phyloP scores from a whole-genome alignment of 2,888 invertebrate species.

The Eucera pruinosa region DNA sequence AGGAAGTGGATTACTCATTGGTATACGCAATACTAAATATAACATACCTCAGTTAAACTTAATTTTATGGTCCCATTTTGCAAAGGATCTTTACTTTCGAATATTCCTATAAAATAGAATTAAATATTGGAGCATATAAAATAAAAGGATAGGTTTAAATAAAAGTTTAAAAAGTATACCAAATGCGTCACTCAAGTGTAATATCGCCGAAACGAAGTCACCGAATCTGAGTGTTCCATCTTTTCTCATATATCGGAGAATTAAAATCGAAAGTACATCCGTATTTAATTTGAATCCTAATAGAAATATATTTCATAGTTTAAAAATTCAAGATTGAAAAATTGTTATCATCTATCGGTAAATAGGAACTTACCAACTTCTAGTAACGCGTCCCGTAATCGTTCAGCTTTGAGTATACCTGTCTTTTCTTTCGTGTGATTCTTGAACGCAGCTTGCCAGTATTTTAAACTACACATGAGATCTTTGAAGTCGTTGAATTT shows the following conservation, averaged over 20 bases:
- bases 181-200: slow-evolving; percentile 95
- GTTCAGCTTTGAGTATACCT: slow-evolving; percentile 94
- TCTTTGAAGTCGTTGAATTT: slow-evolving; percentile 95
- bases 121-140: background rate
- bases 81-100: slow-evolving; percentile 91
- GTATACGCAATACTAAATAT: slow-evolving; percentile 2
- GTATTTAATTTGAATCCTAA: slow-evolving; percentile 93
- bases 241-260: slow-evolving; percentile 95
- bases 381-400: slow-evolving; percentile 92
- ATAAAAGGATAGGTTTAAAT: background rate
- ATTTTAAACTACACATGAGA: slow-evolving; percentile 95
- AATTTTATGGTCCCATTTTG: slow-evolving; percentile 93
- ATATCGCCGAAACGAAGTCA: slow-evolving; percentile 95
- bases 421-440: slow-evolving; percentile 96
- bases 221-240: slow-evolving; percentile 96
- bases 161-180: slow-evolving; percentile 86
- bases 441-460: slow-evolving; percentile 96
- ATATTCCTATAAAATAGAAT: slow-evolving; percentile 86
- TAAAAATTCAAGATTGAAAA: background rate
- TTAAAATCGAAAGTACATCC: slow-evolving; percentile 92
- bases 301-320: slow-evolving; percentile 48
- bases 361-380: slow-evolving; percentile 88
- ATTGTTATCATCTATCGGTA: background rate
- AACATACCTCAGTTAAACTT: slow-evolving; percentile 90
- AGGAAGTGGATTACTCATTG: too few relatives aligned